These are phyloP conservation scores for Desoria tigrina DNA, from an alignment of 2,888 invertebrate species.

Conservation along the genomic window DNA sequence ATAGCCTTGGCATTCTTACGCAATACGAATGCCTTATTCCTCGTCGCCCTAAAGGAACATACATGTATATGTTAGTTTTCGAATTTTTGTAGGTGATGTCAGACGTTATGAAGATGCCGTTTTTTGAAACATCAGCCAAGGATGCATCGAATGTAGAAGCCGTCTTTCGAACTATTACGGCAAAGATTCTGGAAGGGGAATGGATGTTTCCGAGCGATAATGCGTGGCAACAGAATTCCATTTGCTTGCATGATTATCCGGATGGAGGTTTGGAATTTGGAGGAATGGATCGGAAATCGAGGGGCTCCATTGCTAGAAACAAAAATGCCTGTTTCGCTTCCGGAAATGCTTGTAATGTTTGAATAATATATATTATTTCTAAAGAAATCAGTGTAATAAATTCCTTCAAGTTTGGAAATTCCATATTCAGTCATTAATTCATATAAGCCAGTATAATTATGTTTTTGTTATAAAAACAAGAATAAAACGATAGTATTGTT, in stretches of 20 bases:
- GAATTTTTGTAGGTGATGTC: slow-evolving; percentile 38
- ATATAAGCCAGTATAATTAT: too few relatives aligned
- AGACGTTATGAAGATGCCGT: slow-evolving; percentile 45
- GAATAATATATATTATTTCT: too few relatives aligned
- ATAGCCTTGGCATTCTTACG: too few relatives aligned
- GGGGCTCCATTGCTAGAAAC: neutral
- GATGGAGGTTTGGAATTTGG: slow-evolving; percentile 12
- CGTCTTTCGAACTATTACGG: slow-evolving; percentile 44
- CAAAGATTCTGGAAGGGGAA: slow-evolving; percentile 42
- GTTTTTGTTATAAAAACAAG: too few relatives aligned
- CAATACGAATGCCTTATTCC: neutral
- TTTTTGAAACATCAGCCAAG: slow-evolving; percentile 50
- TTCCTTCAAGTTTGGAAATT: too few relatives aligned
- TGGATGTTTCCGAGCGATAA: slow-evolving; percentile 38
- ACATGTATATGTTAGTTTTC: neutral
- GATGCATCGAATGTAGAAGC: slow-evolving; percentile 45
- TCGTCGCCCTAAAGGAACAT: neutral
- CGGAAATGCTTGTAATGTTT: too few relatives aligned
- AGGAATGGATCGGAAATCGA: neutral
- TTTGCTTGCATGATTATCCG: slow-evolving; percentile 34
- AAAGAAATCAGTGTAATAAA: too few relatives aligned
- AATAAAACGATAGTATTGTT: too few relatives aligned
- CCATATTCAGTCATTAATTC: too few relatives aligned
- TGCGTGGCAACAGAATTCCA: slow-evolving; percentile 37
- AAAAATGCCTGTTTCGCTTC: too few relatives aligned